Conservation (phyloP, 2,113 vertebrate genomes). For the Calyptomena viridis region DNA sequence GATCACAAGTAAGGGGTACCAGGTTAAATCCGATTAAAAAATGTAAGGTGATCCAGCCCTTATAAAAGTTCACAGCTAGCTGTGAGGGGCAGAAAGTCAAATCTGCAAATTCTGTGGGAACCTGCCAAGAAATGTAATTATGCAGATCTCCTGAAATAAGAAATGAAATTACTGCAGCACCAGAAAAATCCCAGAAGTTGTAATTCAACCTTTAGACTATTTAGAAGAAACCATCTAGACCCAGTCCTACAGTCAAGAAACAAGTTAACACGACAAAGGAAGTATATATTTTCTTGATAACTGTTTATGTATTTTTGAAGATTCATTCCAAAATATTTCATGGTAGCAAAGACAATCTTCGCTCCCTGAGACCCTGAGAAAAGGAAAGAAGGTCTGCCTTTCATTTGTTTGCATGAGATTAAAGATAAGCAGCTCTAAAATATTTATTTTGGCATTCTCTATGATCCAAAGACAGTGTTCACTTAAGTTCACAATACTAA, state of each 20-base stretch:
- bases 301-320: not conserved
- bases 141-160: not conserved
- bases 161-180: not conserved
- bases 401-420: conserved; percentile 12
- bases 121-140: not conserved
- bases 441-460: conserved; percentile 8
- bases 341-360: not conserved
- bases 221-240: not conserved
- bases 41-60: not conserved
- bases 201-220: not conserved
- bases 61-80: not conserved
- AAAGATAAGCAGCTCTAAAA: not conserved
- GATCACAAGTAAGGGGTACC: not conserved
- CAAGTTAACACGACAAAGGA: not conserved
- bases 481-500: not conserved
- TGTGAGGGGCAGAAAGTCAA: not conserved
- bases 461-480: not conserved
- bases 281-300: not conserved
- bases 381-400: not conserved
- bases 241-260: not conserved
- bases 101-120: not conserved
- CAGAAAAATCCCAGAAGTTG: not conserved
- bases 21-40: not conserved
- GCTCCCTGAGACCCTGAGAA: not conserved
- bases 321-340: not conserved